Conservation (phyloP, 2,888 invertebrate species). For the Mamestra brassicae region DNA sequence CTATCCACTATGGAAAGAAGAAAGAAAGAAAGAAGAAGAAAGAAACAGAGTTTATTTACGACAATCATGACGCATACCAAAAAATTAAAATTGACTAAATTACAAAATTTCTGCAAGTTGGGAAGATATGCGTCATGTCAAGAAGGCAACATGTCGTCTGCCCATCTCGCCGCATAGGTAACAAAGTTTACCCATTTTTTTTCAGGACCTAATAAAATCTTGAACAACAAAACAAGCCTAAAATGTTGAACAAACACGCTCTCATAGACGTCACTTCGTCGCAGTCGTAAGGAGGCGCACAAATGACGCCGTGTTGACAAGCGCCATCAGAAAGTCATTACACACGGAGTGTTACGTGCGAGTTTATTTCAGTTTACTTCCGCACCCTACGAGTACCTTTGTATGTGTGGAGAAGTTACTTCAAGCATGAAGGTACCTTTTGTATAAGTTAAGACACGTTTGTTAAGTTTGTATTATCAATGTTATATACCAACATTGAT, state of each 20-base stretch:
- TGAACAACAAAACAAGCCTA: not conserved
- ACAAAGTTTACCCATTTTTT: not conserved
- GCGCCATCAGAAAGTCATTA: conserved; percentile 58
- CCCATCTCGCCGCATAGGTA: not conserved
- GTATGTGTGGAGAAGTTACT: not conserved
- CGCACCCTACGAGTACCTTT: not conserved
- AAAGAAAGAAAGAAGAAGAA: no score
- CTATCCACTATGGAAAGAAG: no score
- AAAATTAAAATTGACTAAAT: no score
- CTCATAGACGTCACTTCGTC: conserved; percentile 6
- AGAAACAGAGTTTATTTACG: no score
- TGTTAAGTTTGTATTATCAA: not conserved
- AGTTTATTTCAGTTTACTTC: conserved; percentile 19
- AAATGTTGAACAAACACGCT: not conserved
- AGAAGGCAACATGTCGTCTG: not conserved
- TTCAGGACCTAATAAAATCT: not conserved
- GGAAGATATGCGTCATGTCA: no score
- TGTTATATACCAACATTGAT: no score
- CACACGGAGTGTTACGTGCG: conserved; percentile 9
- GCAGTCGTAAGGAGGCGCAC: conserved; percentile 6
- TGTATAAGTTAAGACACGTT: conserved; percentile 2
- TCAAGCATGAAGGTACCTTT: not conserved
- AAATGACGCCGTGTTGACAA: conserved; percentile 34
- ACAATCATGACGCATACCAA: no score
- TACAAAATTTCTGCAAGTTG: no score